Evolutionary conservation across 1,140 invertebrate genomes (phyloP).

Genomic region (Dufourea novaeangliae): DNA sequence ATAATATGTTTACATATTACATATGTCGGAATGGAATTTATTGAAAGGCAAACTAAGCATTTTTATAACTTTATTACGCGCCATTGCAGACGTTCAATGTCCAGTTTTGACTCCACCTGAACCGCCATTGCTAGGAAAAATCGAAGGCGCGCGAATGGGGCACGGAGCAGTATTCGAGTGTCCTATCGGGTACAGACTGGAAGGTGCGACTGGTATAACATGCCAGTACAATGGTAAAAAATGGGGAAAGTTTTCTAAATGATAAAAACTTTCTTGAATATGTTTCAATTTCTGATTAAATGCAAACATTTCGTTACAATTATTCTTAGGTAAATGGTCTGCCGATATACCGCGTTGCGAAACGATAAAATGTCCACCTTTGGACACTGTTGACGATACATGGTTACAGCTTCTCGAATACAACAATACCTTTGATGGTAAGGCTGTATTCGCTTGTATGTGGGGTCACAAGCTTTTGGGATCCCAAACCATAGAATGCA

Average conservation of each 20-base stretch:
- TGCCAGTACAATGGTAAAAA: constrained; percentile 88
- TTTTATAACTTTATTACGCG: constrained; percentile 37
- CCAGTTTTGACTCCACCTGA: constrained; percentile 78
- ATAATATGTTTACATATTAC: too few species aligned
- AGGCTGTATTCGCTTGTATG: constrained; percentile 90
- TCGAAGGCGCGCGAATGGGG: constrained; percentile 87
- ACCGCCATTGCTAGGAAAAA: constrained; percentile 82
- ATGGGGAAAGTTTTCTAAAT: not conserved
- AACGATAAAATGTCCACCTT: constrained; percentile 87
- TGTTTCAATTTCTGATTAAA: too few species aligned
- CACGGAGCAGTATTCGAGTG: constrained; percentile 87
- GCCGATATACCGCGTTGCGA: constrained; percentile 86
- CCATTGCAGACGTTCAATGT: constrained; percentile 84
- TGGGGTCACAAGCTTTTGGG: constrained; percentile 90
- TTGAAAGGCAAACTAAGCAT: too few species aligned
- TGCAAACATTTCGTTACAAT: not conserved
- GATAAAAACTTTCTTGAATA: not conserved
- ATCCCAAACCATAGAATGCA: constrained; percentile 88
- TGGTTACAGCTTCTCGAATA: constrained; percentile 84
- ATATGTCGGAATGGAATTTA: too few species aligned
- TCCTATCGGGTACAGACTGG: constrained; percentile 86
- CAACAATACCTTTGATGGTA: constrained; percentile 86
- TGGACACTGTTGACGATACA: constrained; percentile 80
- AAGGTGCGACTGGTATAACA: constrained; percentile 86
- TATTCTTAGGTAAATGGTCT: constrained; percentile 88